Base-by-base conservation (phyloP, 1,140 invertebrate species). In the Physella acuta region DNA sequence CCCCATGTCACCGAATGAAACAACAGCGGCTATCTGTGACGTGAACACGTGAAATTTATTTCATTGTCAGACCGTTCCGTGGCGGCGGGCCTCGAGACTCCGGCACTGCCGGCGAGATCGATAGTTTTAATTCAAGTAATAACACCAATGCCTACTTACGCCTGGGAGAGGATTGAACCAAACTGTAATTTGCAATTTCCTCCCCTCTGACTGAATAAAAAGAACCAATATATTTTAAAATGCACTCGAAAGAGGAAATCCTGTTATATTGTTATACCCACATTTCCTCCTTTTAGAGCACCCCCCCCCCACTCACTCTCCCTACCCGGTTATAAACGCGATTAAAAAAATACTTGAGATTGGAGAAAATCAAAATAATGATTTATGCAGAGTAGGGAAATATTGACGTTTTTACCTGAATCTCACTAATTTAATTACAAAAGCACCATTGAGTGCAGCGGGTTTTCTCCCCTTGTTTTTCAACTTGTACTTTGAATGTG, bases 81-180 rank as follows among this genome's bases (percentile, higher is more conserved):
- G 3, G 30, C 36, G 33, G 3, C 4, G n/a, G n/a, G n/a, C n/a
- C n/a, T n/a, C n/a, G n/a, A n/a, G n/a, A n/a, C n/a, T n/a, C n/a
- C n/a, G n/a, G n/a, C n/a, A n/a, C n/a, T n/a, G n/a, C n/a, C n/a
- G n/a, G n/a, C n/a, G n/a, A 20, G 36, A 61, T 61, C 59, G 39
- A 61, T 61, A 61, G 34, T 61, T 61, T 61, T 61, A 61, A 61
- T 61, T 61, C 59, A 61, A 39, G 59, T 39, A 61, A 61, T 61
- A 61, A 61, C 36, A 30, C 14, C 34, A n/a, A 37, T 24, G 59
- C n/a, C 59, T 36, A 61, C 34, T 61, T 61, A 39, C 39, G 33
- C 20, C 11, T 8, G 36, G 37, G 37, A 36, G 56, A 58, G 59
- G 59, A 36, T 61, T 39, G 33, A 61, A 61, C 59, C 34, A 44